Evolutionary conservation across 2,888 invertebrate genomes (phyloP), one percentile per base, ranked within the genome.

Genomic region (Platynereis dumerilii): DNA sequence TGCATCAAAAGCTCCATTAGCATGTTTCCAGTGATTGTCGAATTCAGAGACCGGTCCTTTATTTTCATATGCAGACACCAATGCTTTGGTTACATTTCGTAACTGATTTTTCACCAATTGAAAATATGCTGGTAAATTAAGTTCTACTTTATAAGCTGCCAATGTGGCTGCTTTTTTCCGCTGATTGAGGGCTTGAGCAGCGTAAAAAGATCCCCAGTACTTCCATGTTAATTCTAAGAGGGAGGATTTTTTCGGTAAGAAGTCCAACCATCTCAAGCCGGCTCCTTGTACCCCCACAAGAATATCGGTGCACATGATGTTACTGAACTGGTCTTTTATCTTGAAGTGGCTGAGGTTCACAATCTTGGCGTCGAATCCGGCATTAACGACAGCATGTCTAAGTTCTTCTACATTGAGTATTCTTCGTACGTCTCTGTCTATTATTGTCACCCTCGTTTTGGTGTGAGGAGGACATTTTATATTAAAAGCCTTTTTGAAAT

Each of bases 381-480:
- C 48, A 20, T 48, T n/a, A 3, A 12, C 5, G 7, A n/a, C 20
- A n/a, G 48, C 48, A 3, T 48, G 7, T 48, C 17, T 48, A 3
- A 48, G n/a, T 20, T 48, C 48, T 22, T 48, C n/a, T 20, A n/a
- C 48, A 48, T 48, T 48, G 5, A 48, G n/a, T 12, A 48, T 48
- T 22, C 17, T 48, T 48, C 48, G 5, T 3, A 5, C 7, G 20
- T 20, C 7, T 5, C 48, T 5, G n/a, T 48, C 7, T 5, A 20
- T n/a, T 20, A 48, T 48, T 5, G 48, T 48, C 17, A 48, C 48
- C n/a, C n/a, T 48, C 3, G 48, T n/a, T 7, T 48, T n/a, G 3
- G 7, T n/a, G n/a, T 3, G 17, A 10, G 48, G 22, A 3, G 5
- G 20, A n/a, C 48, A n/a, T 20, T 48, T n/a, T 10, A 48, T 48